These are phyloP conservation scores for Molorchus minor DNA, from an alignment of 2,888 invertebrate species.

Conservation along the genomic window DNA sequence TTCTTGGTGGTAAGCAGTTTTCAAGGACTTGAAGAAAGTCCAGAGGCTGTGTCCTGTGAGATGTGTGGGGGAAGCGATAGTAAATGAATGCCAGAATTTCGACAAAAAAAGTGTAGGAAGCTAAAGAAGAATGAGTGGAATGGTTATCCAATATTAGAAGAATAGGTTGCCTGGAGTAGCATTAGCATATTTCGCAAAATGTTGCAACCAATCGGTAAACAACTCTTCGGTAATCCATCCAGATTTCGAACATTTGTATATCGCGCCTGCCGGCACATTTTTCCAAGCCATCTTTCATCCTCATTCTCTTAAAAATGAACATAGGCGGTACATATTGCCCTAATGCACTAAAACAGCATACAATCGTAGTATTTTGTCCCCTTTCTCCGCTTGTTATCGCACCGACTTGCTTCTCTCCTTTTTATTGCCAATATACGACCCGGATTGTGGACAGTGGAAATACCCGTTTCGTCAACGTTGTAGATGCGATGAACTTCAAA, in stretches of 20 bases:
- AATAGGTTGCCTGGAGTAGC: background rate
- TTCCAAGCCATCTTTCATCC: background rate
- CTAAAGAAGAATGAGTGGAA: background rate
- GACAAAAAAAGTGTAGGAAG: background rate
- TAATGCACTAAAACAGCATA: background rate
- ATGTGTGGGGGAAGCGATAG: background rate
- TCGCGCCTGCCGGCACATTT: background rate
- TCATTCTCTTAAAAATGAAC: background rate
- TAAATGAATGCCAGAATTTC: background rate
- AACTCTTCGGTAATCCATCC: background rate
- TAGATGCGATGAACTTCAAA: background rate
- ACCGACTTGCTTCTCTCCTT: background rate
- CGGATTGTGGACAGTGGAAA: background rate
- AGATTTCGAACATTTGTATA: background rate
- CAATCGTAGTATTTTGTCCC: background rate
- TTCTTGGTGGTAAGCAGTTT: conserved; percentile 28
- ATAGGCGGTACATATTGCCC: background rate
- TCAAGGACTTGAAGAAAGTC: conserved; percentile 30
- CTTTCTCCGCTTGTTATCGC: background rate
- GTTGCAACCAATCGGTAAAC: background rate
- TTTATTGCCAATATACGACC: background rate
- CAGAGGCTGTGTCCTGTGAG: conserved; percentile 11
- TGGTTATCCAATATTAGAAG: background rate
- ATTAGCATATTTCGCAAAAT: background rate
- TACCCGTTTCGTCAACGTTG: background rate